phyloP scores from a whole-genome alignment of 2,797 vertebrate species.

The Pipistrellus pygmaeus region DNA sequence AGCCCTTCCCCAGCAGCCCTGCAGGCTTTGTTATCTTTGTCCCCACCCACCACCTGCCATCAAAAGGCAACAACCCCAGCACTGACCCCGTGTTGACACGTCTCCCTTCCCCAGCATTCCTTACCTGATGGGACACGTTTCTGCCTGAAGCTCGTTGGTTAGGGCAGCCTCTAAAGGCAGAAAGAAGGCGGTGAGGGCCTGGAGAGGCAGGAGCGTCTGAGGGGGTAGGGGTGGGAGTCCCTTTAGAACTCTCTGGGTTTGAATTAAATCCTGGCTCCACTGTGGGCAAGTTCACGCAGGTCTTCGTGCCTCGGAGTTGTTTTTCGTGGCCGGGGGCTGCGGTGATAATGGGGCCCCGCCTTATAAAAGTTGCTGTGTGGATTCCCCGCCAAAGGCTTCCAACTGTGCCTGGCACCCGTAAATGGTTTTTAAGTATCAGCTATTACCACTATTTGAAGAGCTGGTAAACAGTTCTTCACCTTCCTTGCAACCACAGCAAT shows the following conservation, averaged over 20 bases:
- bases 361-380: neutral
- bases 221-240: too few relatives aligned
- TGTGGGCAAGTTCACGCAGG: neutral
- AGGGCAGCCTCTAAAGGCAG: neutral
- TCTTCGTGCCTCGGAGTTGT: neutral
- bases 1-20: neutral
- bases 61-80: neutral
- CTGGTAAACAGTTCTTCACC: neutral
- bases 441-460: neutral
- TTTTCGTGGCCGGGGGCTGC: too few relatives aligned
- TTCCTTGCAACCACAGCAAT: neutral
- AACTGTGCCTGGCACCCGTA: too few relatives aligned
- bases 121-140: neutral
- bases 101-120: constrained; percentile 6
- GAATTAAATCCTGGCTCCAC: neutral
- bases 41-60: neutral
- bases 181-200: neutral
- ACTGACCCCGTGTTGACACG: neutral
- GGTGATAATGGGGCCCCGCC: fast-evolving
- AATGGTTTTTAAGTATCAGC: neutral
- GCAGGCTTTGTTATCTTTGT: neutral
- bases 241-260: neutral
- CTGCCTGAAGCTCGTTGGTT: neutral
- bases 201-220: neutral
- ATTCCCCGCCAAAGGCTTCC: neutral